A percentile compares a stretch with the other conserved stretches of the same genome.
Evolutionary conservation across 2,113 vertebrate species (phyloP).

Genomic region (Corydoras maculifer): DNA sequence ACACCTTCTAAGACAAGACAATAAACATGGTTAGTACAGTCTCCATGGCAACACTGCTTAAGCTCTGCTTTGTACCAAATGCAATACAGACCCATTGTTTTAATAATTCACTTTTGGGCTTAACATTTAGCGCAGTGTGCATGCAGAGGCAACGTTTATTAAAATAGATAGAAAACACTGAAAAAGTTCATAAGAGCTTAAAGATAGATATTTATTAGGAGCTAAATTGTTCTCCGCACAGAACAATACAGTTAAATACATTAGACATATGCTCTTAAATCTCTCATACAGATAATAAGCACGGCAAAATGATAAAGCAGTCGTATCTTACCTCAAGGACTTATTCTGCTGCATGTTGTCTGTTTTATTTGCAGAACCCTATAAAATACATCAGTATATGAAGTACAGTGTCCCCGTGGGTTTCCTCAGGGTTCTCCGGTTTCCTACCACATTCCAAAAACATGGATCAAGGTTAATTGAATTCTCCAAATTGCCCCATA

Average conservation of each 20-base stretch:
- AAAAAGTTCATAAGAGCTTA: too few relatives aligned
- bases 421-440: too few relatives aligned
- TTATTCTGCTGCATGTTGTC: not conserved
- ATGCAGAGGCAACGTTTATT: not conserved
- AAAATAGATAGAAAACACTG: not conserved
- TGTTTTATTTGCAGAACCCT: not conserved
- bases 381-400: not conserved
- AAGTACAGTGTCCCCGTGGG: not conserved
- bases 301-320: constrained; percentile 3
- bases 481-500: too few relatives aligned
- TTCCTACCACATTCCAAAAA: too few relatives aligned
- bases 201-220: not conserved
- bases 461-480: too few relatives aligned
- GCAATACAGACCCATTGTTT: not conserved
- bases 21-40: not conserved
- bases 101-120: constrained; percentile 4
- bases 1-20: not conserved
- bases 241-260: not conserved
- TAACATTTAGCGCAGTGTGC: not conserved
- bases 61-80: not conserved
- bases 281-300: constrained; percentile 13
- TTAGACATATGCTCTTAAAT: constrained; percentile 26
- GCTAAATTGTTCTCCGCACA: not conserved
- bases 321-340: not conserved
- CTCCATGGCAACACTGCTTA: constrained; percentile 1